phyloP scores from a whole-genome alignment of 2,113 vertebrate genomes.

The Todiramphus chloris region DNA sequence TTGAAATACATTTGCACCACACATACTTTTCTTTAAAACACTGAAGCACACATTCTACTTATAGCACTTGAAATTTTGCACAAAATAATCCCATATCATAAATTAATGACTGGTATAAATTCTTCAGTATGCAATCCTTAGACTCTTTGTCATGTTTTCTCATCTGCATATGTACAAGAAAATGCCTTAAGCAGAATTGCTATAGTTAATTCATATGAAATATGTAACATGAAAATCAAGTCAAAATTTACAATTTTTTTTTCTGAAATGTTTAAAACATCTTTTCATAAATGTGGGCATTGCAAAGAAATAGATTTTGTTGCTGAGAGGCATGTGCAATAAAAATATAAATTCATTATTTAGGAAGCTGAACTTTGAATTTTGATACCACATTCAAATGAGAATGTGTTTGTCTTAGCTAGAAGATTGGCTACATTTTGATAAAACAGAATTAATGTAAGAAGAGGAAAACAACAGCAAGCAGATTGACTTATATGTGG shows the following conservation, averaged over 20 bases:
- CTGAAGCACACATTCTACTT: neutral
- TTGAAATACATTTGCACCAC: neutral
- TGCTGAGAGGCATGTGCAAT: neutral
- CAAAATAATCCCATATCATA: neutral
- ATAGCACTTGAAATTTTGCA: neutral
- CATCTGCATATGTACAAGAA: neutral
- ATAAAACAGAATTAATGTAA: neutral
- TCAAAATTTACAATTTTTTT: neutral
- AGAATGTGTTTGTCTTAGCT: neutral
- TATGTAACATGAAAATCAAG: neutral
- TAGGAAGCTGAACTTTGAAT: neutral
- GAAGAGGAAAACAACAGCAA: neutral
- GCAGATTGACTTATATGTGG: neutral
- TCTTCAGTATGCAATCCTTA: neutral
- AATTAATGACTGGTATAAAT: neutral
- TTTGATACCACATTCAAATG: neutral
- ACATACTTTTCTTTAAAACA: neutral
- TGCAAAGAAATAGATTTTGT: neutral
- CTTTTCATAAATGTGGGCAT: neutral
- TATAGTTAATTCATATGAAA: neutral
- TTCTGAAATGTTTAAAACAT: neutral
- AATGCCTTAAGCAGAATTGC: neutral
- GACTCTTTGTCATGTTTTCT: neutral
- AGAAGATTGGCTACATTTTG: neutral
- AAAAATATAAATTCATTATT: neutral